Conservation (phyloP, 2,113 vertebrate genomes). For the Leptodactylus fuscus region DNA sequence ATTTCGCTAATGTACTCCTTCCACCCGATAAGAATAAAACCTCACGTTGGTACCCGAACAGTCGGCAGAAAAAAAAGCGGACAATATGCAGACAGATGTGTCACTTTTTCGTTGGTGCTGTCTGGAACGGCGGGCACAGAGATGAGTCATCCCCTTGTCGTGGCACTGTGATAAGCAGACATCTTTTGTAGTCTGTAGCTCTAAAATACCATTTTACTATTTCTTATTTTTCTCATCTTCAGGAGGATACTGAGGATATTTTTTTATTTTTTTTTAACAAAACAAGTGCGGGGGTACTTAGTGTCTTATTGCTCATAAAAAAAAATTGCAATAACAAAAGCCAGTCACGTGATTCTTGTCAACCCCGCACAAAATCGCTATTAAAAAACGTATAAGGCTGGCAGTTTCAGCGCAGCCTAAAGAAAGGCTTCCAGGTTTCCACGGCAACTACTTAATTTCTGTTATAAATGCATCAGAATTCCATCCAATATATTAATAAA, state of each 20-base stretch:
- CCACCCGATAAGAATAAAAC: not conserved
- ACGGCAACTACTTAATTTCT: slow-evolving; percentile 40
- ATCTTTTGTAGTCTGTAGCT: not conserved
- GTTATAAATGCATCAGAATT: slow-evolving; percentile 35
- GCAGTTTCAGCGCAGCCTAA: not conserved
- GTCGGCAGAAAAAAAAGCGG: not conserved
- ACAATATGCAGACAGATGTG: slow-evolving; percentile 18
- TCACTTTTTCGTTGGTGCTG: slow-evolving; percentile 18
- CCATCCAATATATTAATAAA: slow-evolving; percentile 37
- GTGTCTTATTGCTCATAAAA: not conserved
- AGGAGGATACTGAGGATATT: not conserved
- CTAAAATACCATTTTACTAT: not conserved
- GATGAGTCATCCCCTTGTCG: slow-evolving; percentile 9
- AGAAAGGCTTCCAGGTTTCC: slow-evolving; percentile 50
- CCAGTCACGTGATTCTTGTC: not conserved
- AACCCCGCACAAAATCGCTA: slow-evolving; percentile 32
- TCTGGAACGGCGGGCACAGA: not conserved
- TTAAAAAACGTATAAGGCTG: slow-evolving; percentile 26
- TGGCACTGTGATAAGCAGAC: not conserved
- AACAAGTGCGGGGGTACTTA: not conserved
- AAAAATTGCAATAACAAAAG: slow-evolving; percentile 26
- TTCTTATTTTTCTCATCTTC: not conserved
- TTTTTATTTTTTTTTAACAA: not conserved
- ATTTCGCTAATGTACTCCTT: too few relatives aligned
- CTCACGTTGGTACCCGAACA: not conserved